Conservation (phyloP, 2,888 invertebrate genomes). For the Drosophila aldrichi region DNA sequence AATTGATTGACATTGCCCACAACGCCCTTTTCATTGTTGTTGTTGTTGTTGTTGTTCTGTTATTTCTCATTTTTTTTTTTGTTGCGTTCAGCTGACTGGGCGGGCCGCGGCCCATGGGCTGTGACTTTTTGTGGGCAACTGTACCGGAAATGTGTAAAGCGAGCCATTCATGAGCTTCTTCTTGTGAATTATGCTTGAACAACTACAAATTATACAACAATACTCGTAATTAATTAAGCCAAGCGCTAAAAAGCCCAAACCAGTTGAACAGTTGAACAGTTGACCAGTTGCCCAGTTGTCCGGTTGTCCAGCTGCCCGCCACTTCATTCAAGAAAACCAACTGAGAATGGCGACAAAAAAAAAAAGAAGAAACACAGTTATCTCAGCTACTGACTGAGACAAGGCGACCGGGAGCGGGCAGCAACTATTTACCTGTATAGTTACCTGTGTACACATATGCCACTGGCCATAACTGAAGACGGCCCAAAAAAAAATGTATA, state of each 20-base stretch:
- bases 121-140: slow-evolving; percentile 52
- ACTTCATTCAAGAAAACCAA: slow-evolving; percentile 74
- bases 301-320: slow-evolving; percentile 28
- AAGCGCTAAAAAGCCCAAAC: slow-evolving; percentile 48
- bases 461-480: slow-evolving; percentile 51
- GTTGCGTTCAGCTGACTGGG: slow-evolving; percentile 39
- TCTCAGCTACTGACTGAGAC: slow-evolving; percentile 8
- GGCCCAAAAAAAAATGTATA: slow-evolving; percentile 37
- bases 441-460: slow-evolving; percentile 39
- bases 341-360: slow-evolving; percentile 60
- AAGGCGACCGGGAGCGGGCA: slow-evolving; percentile 1
- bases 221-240: slow-evolving; percentile 75
- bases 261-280: slow-evolving; percentile 43
- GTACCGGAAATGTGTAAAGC: slow-evolving; percentile 61
- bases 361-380: slow-evolving; percentile 53
- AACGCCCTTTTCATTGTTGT: slow-evolving; percentile 68
- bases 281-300: background rate
- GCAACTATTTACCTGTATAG: slow-evolving; percentile 33
- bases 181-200: slow-evolving; percentile 60
- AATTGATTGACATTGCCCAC: slow-evolving; percentile 80
- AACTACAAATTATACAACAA: slow-evolving; percentile 78
- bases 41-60: background rate
- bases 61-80: slow-evolving; percentile 10
- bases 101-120: slow-evolving; percentile 53
- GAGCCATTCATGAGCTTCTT: slow-evolving; percentile 61